phyloP scores from a whole-genome alignment of 2,888 invertebrate species.

The Melanargia galathea region DNA sequence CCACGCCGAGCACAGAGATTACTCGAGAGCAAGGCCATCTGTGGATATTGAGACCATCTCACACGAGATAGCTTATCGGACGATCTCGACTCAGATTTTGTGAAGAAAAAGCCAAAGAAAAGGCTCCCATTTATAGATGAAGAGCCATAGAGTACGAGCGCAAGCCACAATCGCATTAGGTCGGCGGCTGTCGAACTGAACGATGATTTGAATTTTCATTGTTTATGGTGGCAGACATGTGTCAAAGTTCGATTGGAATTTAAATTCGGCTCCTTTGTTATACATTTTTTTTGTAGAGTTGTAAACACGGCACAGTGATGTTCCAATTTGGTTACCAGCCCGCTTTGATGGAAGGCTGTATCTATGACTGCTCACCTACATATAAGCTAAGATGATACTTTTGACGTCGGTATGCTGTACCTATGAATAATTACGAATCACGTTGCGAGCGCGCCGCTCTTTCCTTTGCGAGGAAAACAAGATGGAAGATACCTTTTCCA shows the following conservation, averaged over 20 bases:
- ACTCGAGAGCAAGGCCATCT: constrained; percentile 78
- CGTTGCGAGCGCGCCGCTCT: constrained; percentile 49
- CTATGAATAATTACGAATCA: constrained; percentile 79
- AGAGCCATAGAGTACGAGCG: constrained; percentile 68
- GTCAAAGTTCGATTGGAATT: constrained; percentile 83
- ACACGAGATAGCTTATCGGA: constrained; percentile 77
- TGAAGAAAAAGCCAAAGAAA: constrained; percentile 80
- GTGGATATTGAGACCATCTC: constrained; percentile 81
- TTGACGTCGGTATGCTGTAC: constrained; percentile 77
- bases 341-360: constrained; percentile 69
- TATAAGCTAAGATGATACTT: constrained; percentile 66
- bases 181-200: constrained; percentile 66
- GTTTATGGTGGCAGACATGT: constrained; percentile 83
- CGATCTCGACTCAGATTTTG: constrained; percentile 78
- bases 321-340: constrained; percentile 79
- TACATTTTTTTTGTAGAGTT: constrained; percentile 76
- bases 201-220: constrained; percentile 82
- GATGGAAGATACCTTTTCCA: constrained; percentile 39
- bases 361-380: constrained; percentile 71
- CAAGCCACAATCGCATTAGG: constrained; percentile 78
- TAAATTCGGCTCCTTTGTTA: constrained; percentile 82
- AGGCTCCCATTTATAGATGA: constrained; percentile 79
- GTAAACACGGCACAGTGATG: constrained; percentile 80
- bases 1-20: constrained; percentile 67
- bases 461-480: constrained; percentile 27